phyloP scores from a whole-genome alignment of 2,113 vertebrate genomes.

The Theropithecus gelada region DNA sequence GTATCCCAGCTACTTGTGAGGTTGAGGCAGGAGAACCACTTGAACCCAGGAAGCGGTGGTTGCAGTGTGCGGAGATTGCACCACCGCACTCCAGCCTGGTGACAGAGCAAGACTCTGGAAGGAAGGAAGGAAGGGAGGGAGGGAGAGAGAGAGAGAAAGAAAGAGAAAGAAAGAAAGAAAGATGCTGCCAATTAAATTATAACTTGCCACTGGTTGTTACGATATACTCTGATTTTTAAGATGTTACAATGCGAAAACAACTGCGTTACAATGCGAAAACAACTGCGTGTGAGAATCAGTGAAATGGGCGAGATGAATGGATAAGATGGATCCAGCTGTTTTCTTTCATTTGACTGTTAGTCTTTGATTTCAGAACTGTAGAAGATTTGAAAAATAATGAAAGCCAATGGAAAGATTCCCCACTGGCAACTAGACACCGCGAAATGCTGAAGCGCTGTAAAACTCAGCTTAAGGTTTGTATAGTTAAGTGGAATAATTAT shows the following conservation, averaged over 20 bases:
- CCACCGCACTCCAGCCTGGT: too few species aligned
- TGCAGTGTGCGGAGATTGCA: too few species aligned
- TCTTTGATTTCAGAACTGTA: constrained; percentile 89
- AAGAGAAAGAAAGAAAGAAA: neutral
- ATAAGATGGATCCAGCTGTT: accelerated
- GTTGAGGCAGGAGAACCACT: too few species aligned
- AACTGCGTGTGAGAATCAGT: neutral
- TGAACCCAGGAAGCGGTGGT: too few species aligned
- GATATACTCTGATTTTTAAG: neutral
- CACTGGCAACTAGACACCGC: constrained; percentile 93
- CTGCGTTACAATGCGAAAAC: too few species aligned
- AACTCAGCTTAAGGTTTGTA: constrained; percentile 97
- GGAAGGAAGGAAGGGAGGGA: too few species aligned
- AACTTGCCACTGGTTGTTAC: neutral
- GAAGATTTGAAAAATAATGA: constrained; percentile 99
- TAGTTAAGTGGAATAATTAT: neutral
- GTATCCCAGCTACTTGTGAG: too few species aligned
- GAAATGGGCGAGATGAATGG: neutral
- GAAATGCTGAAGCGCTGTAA: constrained; percentile 99
- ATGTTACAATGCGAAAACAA: neutral
- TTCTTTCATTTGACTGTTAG: neutral
- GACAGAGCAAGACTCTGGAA: too few species aligned
- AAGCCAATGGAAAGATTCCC: constrained; percentile 98
- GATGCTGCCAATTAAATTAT: neutral
- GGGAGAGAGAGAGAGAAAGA: neutral